A percentile compares a stretch with the other conserved stretches of the same genome.
Evolutionary conservation across 2,888 invertebrate genomes (phyloP).

Genomic region (Molanna angustata): DNA sequence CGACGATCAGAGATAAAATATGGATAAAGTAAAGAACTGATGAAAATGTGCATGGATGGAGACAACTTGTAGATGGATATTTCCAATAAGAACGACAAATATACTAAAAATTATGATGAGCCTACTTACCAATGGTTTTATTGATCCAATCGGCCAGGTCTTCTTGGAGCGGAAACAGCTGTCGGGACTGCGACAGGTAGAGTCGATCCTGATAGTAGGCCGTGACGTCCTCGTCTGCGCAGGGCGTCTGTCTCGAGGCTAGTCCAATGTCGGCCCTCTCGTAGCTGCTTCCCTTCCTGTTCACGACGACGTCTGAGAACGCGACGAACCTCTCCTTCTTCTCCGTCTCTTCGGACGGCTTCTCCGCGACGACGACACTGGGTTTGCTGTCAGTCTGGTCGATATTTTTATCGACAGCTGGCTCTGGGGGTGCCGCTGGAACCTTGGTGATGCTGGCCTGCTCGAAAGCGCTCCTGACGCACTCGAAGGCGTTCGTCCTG

Average conservation of each 20-base stretch:
- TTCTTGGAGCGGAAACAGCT: slow-evolving; percentile 79
- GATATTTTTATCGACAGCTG: neutral
- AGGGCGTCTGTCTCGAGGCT: slow-evolving; percentile 49
- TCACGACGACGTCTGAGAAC: slow-evolving; percentile 48
- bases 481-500: slow-evolving; percentile 52
- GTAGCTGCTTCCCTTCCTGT: slow-evolving; percentile 45
- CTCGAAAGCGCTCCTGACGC: slow-evolving; percentile 38
- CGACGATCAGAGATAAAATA: no score
- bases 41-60: no score
- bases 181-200: slow-evolving; percentile 72
- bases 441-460: slow-evolving; percentile 22
- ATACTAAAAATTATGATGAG: neutral
- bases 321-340: slow-evolving; percentile 40
- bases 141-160: slow-evolving; percentile 88
- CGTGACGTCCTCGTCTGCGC: slow-evolving; percentile 57
- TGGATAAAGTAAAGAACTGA: no score
- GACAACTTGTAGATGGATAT: no score
- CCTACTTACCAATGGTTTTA: slow-evolving; percentile 66
- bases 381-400: slow-evolving; percentile 6
- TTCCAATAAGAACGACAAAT: no score
- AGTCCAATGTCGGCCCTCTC: slow-evolving; percentile 53
- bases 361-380: slow-evolving; percentile 9
- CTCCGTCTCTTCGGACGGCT: slow-evolving; percentile 18
- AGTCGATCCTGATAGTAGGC: slow-evolving; percentile 71
- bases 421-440: neutral